A percentile compares a stretch with the other conserved stretches of the same genome.
Evolutionary conservation across 2,113 vertebrate species (phyloP).

Genomic region (Oriolus oriolus): DNA sequence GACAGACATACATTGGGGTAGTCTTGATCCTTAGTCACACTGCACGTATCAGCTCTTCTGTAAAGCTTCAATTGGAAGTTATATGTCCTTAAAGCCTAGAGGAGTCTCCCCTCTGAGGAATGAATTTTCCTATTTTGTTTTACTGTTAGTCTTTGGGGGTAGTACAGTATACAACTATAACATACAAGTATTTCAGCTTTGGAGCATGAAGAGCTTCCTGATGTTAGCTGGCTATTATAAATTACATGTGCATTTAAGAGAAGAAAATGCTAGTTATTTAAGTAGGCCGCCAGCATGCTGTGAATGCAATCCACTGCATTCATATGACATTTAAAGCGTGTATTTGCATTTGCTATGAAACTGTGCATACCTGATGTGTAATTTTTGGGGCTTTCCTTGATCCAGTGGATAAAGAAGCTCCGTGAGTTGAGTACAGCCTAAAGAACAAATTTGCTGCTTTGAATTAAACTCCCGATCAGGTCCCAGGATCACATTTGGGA

Average conservation of each 20-base stretch:
- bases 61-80: not conserved
- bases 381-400: not conserved
- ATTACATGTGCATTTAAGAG: not conserved
- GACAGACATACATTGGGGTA: not conserved
- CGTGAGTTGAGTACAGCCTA: not conserved
- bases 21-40: not conserved
- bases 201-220: not conserved
- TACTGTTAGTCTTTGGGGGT: not conserved
- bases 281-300: not conserved
- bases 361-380: not conserved
- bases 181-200: not conserved
- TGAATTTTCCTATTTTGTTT: not conserved
- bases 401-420: not conserved
- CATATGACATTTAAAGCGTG: not conserved
- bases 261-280: not conserved
- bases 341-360: slow-evolving; percentile 21
- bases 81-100: not conserved
- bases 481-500: not conserved
- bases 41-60: not conserved
- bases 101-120: not conserved
- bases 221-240: not conserved
- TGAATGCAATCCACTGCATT: not conserved
- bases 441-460: not conserved
- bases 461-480: not conserved
- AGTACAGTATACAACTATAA: not conserved